Evolutionary conservation across 2,113 vertebrate species (phyloP), one percentile per base, ranked within the genome.

Genomic region (Lanius ludovicianus): DNA sequence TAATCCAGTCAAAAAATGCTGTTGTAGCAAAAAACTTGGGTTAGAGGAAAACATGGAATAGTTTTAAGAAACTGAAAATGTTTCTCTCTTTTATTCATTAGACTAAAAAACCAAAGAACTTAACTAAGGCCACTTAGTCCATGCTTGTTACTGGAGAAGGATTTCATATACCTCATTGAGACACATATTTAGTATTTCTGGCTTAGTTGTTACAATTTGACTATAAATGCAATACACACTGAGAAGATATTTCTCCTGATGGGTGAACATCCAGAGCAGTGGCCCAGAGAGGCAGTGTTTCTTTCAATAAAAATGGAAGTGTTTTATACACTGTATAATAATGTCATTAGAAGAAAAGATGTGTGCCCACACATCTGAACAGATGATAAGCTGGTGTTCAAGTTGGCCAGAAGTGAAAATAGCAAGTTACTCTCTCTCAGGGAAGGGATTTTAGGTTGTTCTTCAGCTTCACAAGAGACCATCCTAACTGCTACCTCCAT

Each of bases 361-460:
- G 4, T 42, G 28, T 33, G 15, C 5, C 24, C 3, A 7, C 18
- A 6, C 47, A 31, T 30, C 30, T 64, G 49, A 84, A 71, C 21
- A 77, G 12, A 50, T 0, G 1, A n/a, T 23, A 76, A 73, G 1
- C 0, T 52, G 24, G 19, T 41, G 41, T 39, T 89, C 47, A 24
- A 30, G 39, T 5, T 84, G 35, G 56, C 27, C 52, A 84, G 67
- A 93, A 35, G 15, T 68, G 35, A 13, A 81, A 78, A 63, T 15
- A 62, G 0, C 8, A 70, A 63, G 46, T 71, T 42, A 23, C 3
- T 17, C 9, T 63, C 28, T 60, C 50, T 81, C 37, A 28, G 50
- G 67, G 16, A 28, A 84, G 7, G 16, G 17, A 44, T 49, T 89
- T 77, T 74, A 77, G 37, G 39, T 46, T 3, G 7, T 71, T 75